A percentile compares a stretch with the other conserved stretches of the same genome.
Evolutionary conservation across 2,113 vertebrate species (phyloP).

Genomic region (Stigmatopora argus): DNA sequence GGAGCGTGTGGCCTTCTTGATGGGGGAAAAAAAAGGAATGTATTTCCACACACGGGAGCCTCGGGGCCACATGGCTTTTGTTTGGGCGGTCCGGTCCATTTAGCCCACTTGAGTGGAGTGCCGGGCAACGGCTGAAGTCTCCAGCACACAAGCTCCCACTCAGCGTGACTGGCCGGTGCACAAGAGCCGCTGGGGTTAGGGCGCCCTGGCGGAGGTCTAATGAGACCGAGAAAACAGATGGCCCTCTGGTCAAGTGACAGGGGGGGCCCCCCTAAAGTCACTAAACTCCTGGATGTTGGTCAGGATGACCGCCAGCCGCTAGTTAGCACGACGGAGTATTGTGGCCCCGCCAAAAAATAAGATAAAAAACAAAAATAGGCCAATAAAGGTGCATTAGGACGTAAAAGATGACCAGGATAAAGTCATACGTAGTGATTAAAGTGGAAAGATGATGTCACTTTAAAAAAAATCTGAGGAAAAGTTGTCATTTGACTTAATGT

Average conservation of each 20-base stretch:
- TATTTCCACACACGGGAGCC: neutral
- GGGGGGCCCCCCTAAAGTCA: conserved; percentile 14
- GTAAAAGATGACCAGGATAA: too few relatives aligned
- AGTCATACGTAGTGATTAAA: too few relatives aligned
- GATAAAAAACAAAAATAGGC: too few relatives aligned
- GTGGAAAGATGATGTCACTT: too few relatives aligned
- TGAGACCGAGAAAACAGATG: conserved; percentile 58
- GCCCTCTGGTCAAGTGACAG: conserved; percentile 42
- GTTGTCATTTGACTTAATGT: too few relatives aligned
- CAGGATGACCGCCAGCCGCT: conserved; percentile 21
- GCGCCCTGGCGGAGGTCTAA: conserved; percentile 49
- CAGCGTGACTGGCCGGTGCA: conserved; percentile 8
- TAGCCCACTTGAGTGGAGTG: conserved; percentile 33
- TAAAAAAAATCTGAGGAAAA: too few relatives aligned
- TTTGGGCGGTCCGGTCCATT: conserved; percentile 47
- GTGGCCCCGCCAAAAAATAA: too few relatives aligned
- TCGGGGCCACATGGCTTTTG: conserved; percentile 41
- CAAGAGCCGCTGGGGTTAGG: conserved; percentile 46
- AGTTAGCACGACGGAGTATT: too few relatives aligned
- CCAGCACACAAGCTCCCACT: conserved; percentile 9
- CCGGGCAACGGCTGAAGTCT: conserved; percentile 46
- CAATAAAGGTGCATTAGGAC: too few relatives aligned
- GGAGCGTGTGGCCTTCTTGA: neutral
- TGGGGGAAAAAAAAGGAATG: neutral
- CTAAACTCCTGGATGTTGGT: neutral